Evolutionary conservation across 2,797 vertebrate genomes (phyloP), one percentile per base, ranked within the genome.

Genomic region (Tachyglossus aculeatus): DNA sequence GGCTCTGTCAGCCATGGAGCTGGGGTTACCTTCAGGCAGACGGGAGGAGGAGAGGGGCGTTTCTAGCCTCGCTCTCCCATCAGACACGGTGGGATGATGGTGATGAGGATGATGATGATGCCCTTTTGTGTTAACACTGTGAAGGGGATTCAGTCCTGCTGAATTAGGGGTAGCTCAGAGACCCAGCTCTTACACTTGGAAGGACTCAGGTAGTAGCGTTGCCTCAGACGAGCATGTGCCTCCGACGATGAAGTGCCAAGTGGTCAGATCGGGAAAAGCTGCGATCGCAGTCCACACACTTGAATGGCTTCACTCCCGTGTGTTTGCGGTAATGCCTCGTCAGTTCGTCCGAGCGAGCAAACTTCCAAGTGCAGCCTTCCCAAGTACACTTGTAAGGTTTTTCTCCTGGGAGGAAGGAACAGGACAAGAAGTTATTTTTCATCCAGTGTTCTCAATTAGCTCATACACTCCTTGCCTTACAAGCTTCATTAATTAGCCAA

Each of bases 321-420:
- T 99, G 98, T 92, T 99, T 99, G 85, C 98, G 95, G 92, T 98
- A 99, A 91, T 99, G 98, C 94, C 98, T 93, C 3, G 98, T 99
- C 93, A 99, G 94, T 95, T 99, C 98, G 27, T 99, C 98, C 0
- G 98, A 99, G 71, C 98, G 98, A 75, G 98, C 98, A 34, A 99
- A 99, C 94, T 99, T 99, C 98, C 98, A 99, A 84, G 97, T 98
- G 91, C 98, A 99, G 86, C 98, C 98, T 84, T 99, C 98, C 98
- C 98, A 99, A 78, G 97, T 99, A 91, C 98, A 99, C 84, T 98
- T 99, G 93, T 99, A 99, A 79, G 98, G 98, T 87, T 99, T 99
- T 93, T 99, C 98, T 93, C 98, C 98, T 99, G 86, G 14, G 69
- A 65, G 80, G 74, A 77, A 24, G 89, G 51, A 88, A 81, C 86